Conservation (phyloP, 2,888 invertebrate species). For the Yponomeuta cagnagella region DNA sequence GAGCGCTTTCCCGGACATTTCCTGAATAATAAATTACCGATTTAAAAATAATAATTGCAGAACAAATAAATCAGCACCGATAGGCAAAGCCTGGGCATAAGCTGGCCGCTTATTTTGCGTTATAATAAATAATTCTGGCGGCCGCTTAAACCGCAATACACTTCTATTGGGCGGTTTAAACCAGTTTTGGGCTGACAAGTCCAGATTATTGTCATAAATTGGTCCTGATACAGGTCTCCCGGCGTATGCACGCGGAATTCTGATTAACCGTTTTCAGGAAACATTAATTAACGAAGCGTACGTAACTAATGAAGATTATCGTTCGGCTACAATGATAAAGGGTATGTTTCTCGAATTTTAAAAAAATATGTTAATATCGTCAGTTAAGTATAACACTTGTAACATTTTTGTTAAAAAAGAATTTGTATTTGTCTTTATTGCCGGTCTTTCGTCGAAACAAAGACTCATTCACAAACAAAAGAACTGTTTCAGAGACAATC, state of each 20-base stretch:
- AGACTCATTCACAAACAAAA: no score
- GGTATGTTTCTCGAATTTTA: slow-evolving; percentile 29
- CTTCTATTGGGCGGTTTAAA: slow-evolving; percentile 40
- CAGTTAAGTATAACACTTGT: no score
- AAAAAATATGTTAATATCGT: no score
- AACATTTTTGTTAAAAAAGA: no score
- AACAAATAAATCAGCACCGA: slow-evolving; percentile 1
- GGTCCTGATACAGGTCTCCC: slow-evolving; percentile 29
- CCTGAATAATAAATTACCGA: not conserved
- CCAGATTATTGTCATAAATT: slow-evolving; percentile 67
- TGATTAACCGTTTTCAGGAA: slow-evolving; percentile 19
- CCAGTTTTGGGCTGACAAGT: slow-evolving; percentile 46
- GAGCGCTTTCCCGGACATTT: not conserved
- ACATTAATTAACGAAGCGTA: slow-evolving; percentile 4
- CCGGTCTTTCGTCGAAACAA: no score
- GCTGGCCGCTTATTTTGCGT: slow-evolving; percentile 8
- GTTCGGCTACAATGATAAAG: slow-evolving; percentile 24
- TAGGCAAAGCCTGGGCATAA: slow-evolving; percentile 9
- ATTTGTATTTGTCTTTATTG: no score
- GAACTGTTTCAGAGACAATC: no score
- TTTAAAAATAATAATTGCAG: slow-evolving; percentile 4
- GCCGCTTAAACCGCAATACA: slow-evolving; percentile 40
- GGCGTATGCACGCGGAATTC: slow-evolving; percentile 50
- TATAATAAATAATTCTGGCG: slow-evolving; percentile 31
- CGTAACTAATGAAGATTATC: slow-evolving; percentile 36